Percentiles rank a stretch among this genome's conserved stretches.
phyloP scores from a whole-genome alignment of 2,888 invertebrate species.

The Trichopria drosophilae region DNA sequence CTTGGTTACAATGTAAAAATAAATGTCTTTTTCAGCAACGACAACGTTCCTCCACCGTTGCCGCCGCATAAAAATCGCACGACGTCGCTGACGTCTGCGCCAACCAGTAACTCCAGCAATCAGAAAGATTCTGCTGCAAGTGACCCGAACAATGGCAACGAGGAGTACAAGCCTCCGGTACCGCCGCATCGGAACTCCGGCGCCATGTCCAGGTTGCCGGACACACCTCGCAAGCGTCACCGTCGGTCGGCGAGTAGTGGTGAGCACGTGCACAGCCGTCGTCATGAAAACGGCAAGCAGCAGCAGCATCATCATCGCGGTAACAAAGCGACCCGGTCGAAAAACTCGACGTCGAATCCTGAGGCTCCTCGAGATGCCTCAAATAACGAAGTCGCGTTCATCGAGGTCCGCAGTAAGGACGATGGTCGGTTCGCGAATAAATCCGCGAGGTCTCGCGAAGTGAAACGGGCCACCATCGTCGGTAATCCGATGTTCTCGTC shows the following conservation, averaged over 20 bases:
- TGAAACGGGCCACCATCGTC: slow-evolving; percentile 82
- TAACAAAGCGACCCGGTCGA: slow-evolving; percentile 40
- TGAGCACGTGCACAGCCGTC: slow-evolving; percentile 45
- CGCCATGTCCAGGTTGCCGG: slow-evolving; percentile 60
- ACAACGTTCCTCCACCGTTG: slow-evolving; percentile 59
- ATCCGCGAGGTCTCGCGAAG: slow-evolving; percentile 61
- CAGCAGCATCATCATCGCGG: slow-evolving; percentile 33
- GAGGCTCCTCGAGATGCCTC: slow-evolving; percentile 21
- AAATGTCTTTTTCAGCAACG: slow-evolving; percentile 57
- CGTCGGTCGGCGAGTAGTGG: slow-evolving; percentile 55
- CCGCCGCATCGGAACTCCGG: slow-evolving; percentile 82
- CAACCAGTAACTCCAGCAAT: slow-evolving; percentile 35
- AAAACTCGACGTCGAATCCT: slow-evolving; percentile 37
- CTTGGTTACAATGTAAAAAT: too few species aligned
- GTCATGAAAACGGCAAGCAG: slow-evolving; percentile 24
- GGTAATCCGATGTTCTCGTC: slow-evolving; percentile 86
- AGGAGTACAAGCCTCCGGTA: slow-evolving; percentile 81
- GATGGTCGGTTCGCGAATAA: too few species aligned
- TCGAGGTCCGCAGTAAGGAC: slow-evolving; percentile 45
- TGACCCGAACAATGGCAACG: slow-evolving; percentile 44
- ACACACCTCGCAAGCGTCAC: slow-evolving; percentile 56
- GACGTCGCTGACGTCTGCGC: slow-evolving; percentile 39
- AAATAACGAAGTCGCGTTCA: slow-evolving; percentile 42
- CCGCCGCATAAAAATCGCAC: slow-evolving; percentile 61
- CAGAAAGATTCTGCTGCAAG: slow-evolving; percentile 33